Base-by-base conservation (phyloP, 2,797 vertebrate genomes). In the Dicrostonyx torquatus region DNA sequence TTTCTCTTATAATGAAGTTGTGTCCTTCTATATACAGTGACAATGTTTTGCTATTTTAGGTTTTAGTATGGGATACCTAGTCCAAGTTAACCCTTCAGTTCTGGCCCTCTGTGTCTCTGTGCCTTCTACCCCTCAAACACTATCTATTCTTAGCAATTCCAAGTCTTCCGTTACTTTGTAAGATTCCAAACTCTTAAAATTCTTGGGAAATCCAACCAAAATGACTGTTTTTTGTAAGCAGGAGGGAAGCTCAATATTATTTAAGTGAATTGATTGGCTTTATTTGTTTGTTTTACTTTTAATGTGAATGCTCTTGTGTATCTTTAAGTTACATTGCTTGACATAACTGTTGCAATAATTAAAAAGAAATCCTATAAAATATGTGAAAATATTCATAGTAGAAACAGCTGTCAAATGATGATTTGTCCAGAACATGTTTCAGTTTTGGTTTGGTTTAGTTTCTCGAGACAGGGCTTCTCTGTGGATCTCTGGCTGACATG, bases 261-360 rank as follows among this genome's bases (percentile, higher is more conserved):
- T 91, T 94, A 90, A 91, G 77, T 79, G 90, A 92, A 70, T 72
- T 87, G 53, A n/a, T 85, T 94, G 75, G 31, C 50, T 92, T 89
- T 22, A 26, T 29, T 37, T 45, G 15, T 31, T 64, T 11, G 2
- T 62, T 5, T 64, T 60, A 20, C 17, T 50, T 91, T 91, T 80
- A 78, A 82, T 86, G 8, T 78, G 64, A 91, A 83, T 77, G 66
- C 82, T 91, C 94, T 73, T 18, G 75, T 26, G 8, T 1, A 40
- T 12, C 64, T 83, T 78, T 85, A 89, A 60, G 8, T 70, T 78
- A 2, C 43, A 76, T 73, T 82, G 86, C 43, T 88, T 86, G 50
- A 26, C 40, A 93, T 26, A 87, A 53, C 73, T 86, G 76, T 92
- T 92, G 0, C 75, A 78, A 78, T 64, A 60, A 83, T 85, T 85